phyloP scores from a whole-genome alignment of 2,797 vertebrate species.

The Coluber constrictor region DNA sequence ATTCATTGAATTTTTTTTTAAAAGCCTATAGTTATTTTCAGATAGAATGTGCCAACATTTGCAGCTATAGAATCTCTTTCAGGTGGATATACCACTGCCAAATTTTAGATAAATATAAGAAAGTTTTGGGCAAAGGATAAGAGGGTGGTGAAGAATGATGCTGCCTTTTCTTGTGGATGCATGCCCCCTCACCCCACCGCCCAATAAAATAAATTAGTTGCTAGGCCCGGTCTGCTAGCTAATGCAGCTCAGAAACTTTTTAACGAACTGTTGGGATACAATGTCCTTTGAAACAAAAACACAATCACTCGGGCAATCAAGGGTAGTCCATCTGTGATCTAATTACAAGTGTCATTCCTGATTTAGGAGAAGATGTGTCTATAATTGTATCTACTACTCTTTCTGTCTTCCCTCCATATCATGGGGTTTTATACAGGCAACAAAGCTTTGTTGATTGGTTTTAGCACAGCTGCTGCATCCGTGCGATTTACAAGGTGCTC shows the following conservation, averaged over 20 bases:
- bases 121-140: background rate
- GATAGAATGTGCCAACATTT: background rate
- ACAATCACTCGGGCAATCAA: background rate
- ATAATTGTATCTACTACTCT: background rate
- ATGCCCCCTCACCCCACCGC: rapidly evolving
- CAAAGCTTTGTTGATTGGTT: background rate
- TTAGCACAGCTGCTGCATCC: background rate
- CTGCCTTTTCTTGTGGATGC: background rate
- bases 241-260: background rate
- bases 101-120: background rate
- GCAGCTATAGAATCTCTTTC: background rate
- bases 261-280: background rate
- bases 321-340: background rate
- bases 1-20: background rate
- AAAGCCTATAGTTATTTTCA: background rate
- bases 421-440: background rate
- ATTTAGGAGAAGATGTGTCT: background rate
- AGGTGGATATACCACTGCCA: background rate
- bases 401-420: background rate
- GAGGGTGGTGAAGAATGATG: background rate
- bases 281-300: background rate
- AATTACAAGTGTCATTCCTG: background rate
- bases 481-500: background rate
- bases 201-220: background rate
- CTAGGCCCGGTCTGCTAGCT: background rate